Evolutionary conservation across 1,140 invertebrate genomes (phyloP), one percentile per base, ranked within the genome.

Genomic region (Lasaia peninsularis): DNA sequence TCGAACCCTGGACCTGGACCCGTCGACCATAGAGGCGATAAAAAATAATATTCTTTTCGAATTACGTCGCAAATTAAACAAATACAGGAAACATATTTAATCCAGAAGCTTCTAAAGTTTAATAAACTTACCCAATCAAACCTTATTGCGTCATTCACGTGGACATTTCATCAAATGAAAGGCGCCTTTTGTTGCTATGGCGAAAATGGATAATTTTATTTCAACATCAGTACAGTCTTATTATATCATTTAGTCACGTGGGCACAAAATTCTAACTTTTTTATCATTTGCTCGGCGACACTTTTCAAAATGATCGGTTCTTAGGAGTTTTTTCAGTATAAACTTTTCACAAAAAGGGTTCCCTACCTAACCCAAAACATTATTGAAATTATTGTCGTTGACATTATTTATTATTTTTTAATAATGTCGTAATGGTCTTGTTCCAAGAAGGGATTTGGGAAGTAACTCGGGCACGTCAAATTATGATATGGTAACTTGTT

Each of bases 81-180:
- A 40, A 6, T 8, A 14, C 9, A 40, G 9, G 16, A 40, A 12
- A 37, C n/a, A 40, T 16, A 40, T 56, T 65, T 62, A 63, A 69
- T 63, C 52, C 61, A 52, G 57, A 49, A 40, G 56, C 44, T 51
- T 35, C 28, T 51, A 56, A 64, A 61, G 49, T 61, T 65, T 73
- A 61, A 63, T 56, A 55, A 72, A 67, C 51, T 73, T 72, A 64
- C 57, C 28, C 62, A 73, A 77, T 67, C 59, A 68, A 71, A 63
- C 37, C 40, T 62, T 34, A 61, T 79, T 73, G 73, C 71, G 58
- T 67, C 70, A 76, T 73, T 77, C 69, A 74, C 72, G 63, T 63
- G 69, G 80, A 65, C 52, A 44, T 9, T 8, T 12, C 16, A n/a
- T 12, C 16, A 9, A 14, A 7, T 40, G 35, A 8, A 40, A 18